Base-by-base conservation (phyloP, 2,888 invertebrate genomes). In the Acanthosepion lycidas region DNA sequence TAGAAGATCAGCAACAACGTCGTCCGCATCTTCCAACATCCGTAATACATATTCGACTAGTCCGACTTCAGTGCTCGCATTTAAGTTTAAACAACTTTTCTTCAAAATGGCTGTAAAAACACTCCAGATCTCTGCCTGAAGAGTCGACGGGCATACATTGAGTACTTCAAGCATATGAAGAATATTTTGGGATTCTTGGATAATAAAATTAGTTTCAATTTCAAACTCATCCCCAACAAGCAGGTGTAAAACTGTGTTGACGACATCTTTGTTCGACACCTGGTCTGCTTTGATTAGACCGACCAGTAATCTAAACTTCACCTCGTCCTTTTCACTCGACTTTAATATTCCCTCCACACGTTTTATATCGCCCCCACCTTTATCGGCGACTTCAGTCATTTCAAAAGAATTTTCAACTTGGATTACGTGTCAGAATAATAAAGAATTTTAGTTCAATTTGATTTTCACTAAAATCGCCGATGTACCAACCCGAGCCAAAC, bases 71-170 rank as follows among this genome's bases (percentile, higher is more conserved):
- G 99, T 99, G 98, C 99, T 99, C 94, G 99, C 99, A 98, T 99
- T 99, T 96, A 99, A 98, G 98, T 99, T 99, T 97, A 99, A 98
- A 95, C 99, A 99, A 97, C 99, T 99, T 98, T 99, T 99, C 97
- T 99, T 98, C 97, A 99, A 98, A 97, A 99, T 99, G 95, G 99
- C 99, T 97, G 99, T 99, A 98, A 99, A 99, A 97, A 99, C 99
- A 98, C 99, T 99, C 99, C 99, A 99, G 98, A 99, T 99, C 98
- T 99, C 99, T 96, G 99, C 99, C 99, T 99, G 98, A 97, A 99
- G 98, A 98, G 99, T 99, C 96, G 99, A 98, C 96, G 99, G 99
- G 98, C 99, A 99, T 98, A 99, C 99, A 98, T 99, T 99, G 96
- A 99, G 98, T 95, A 99, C 98, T 97, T 99, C 99, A 97, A 99